A percentile compares a stretch with the other conserved stretches of the same genome.
Conservation (phyloP, 2,797 vertebrate genomes). For the Enteromius treurensis region DNA sequence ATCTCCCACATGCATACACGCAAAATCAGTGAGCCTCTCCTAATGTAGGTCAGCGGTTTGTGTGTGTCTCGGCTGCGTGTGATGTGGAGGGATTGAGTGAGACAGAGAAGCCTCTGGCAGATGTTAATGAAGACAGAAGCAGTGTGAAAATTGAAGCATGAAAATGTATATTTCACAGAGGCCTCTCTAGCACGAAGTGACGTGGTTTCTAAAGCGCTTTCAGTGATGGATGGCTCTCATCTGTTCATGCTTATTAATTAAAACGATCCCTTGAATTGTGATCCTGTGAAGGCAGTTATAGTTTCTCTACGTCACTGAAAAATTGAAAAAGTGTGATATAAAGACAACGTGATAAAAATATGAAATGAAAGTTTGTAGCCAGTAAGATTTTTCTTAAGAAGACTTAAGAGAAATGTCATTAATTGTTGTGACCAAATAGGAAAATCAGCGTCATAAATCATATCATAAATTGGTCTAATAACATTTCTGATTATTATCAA, state of each 20-base stretch:
- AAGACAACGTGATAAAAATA: background rate
- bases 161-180: background rate
- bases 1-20: conserved; percentile 24
- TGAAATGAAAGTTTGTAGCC: background rate
- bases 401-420: background rate
- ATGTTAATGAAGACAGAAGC: conserved; percentile 43
- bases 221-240: background rate
- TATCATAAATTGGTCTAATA: too few relatives aligned
- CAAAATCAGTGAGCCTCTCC: conserved; percentile 25
- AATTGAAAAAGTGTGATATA: background rate
- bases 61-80: conserved; percentile 1
- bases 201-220: background rate
- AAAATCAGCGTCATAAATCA: background rate
- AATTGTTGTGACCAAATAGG: background rate
- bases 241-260: background rate
- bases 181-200: background rate
- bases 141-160: background rate
- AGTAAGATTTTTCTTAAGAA: background rate
- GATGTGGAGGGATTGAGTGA: background rate
- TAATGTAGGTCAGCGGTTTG: conserved; percentile 46
- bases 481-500: background rate
- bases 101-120: conserved; percentile 11
- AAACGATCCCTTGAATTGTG: background rate
- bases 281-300: background rate
- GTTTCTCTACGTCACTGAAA: background rate